These are phyloP conservation scores for Lytechinus pictus DNA, from an alignment of 35 echinoderm and acorn worm species.

Conservation along the genomic window DNA sequence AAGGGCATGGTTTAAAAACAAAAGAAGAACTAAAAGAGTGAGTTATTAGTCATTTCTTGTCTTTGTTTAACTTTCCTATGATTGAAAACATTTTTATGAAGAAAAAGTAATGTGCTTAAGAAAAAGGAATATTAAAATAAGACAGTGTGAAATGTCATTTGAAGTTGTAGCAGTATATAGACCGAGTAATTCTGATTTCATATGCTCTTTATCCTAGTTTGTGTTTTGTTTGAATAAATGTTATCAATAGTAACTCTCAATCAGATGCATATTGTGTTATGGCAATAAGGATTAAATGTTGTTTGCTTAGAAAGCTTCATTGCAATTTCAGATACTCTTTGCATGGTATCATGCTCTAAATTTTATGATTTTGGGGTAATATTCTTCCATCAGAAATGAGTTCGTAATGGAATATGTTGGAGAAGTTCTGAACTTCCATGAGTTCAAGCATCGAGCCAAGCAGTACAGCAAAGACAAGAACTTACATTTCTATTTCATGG, in stretches of 20 bases:
- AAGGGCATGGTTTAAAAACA: constrained; percentile 93
- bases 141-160: not conserved
- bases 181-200: not conserved
- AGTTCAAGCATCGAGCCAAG: constrained; percentile 81
- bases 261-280: no score
- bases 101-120: not conserved
- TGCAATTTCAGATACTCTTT: not conserved
- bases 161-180: not conserved
- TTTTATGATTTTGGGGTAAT: not conserved
- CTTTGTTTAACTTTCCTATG: not conserved
- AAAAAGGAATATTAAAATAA: not conserved
- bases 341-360: not conserved
- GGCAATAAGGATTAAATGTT: no score
- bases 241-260: not conserved
- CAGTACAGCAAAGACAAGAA: constrained; percentile 92
- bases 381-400: constrained; percentile 67
- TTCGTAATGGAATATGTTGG: constrained; percentile 97
- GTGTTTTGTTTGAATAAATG: not conserved
- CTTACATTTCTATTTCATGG: constrained; percentile 96
- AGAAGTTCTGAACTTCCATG: constrained; percentile 86
- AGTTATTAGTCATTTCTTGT: constrained; percentile 41
- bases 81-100: not conserved
- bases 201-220: not conserved
- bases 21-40: constrained; percentile 77
- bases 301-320: no score